These are phyloP conservation scores for Otis tarda DNA, from an alignment of 2,113 vertebrate genomes.

Conservation along the genomic window DNA sequence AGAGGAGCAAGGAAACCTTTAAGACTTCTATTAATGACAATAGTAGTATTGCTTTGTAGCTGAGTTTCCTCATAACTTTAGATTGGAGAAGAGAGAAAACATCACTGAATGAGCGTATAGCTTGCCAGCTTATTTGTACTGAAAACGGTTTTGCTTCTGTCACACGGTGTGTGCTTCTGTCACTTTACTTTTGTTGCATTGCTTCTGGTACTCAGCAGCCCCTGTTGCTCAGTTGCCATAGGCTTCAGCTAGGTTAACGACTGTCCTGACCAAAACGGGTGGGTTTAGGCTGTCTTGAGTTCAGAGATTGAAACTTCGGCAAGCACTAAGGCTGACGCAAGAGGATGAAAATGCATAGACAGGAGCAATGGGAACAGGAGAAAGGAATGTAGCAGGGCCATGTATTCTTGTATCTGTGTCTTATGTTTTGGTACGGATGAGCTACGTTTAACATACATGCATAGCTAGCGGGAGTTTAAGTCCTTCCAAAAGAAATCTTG, in stretches of 20 bases:
- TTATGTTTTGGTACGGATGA: background rate
- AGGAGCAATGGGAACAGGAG: background rate
- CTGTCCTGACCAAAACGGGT: background rate
- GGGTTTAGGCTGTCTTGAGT: background rate
- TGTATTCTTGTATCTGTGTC: background rate
- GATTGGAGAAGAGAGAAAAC: background rate
- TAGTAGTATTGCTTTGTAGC: background rate
- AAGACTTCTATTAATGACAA: background rate
- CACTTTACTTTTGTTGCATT: background rate
- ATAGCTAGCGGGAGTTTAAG: background rate
- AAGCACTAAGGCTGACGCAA: background rate
- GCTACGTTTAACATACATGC: background rate
- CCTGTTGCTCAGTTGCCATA: accelerated
- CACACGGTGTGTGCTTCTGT: background rate
- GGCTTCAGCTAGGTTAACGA: background rate
- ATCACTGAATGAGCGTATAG: background rate
- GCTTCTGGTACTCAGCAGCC: background rate
- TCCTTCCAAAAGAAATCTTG: background rate
- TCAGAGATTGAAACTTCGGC: background rate
- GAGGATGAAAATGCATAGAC: background rate
- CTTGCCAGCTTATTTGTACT: background rate
- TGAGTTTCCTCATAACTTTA: background rate
- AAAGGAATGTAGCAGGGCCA: background rate
- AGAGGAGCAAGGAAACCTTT: background rate
- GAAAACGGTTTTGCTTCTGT: background rate